Conservation (phyloP, 2,113 vertebrate species). For the Okapia johnstoni region DNA sequence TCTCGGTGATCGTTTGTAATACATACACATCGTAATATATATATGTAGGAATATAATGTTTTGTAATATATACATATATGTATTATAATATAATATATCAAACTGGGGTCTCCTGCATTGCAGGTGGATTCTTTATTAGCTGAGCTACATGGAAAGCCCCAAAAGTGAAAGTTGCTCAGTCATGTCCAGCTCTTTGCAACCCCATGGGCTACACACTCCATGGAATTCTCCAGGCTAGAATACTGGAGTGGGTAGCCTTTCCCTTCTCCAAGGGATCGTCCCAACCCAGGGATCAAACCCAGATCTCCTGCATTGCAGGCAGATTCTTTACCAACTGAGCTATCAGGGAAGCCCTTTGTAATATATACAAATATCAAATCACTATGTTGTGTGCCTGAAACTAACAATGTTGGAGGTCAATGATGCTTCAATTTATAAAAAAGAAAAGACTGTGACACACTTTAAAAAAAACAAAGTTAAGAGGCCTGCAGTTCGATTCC, state of each 20-base stretch:
- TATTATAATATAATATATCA: not conserved
- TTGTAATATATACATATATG: not conserved
- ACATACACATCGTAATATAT: accelerated
- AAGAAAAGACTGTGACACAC: not conserved
- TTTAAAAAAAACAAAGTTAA: not conserved
- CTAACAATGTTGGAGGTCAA: not conserved
- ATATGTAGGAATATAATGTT: accelerated
- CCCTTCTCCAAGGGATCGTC: not conserved
- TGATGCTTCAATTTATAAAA: not conserved
- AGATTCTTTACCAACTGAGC: not conserved
- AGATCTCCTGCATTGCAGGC: not conserved
- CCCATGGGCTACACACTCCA: not conserved
- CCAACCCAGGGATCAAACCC: not conserved
- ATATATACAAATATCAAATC: not conserved
- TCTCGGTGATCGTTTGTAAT: accelerated
- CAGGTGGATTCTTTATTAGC: not conserved
- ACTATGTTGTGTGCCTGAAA: not conserved
- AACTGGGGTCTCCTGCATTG: not conserved
- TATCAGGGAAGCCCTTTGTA: not conserved
- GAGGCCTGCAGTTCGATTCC: not conserved
- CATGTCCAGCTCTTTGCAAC: not conserved
- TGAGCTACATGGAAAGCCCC: not conserved
- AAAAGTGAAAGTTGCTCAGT: not conserved
- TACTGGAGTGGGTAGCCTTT: not conserved
- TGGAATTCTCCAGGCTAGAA: not conserved